These are phyloP conservation scores for Ictalurus punctatus DNA, from an alignment of 2,113 vertebrate genomes.

Conservation along the genomic window DNA sequence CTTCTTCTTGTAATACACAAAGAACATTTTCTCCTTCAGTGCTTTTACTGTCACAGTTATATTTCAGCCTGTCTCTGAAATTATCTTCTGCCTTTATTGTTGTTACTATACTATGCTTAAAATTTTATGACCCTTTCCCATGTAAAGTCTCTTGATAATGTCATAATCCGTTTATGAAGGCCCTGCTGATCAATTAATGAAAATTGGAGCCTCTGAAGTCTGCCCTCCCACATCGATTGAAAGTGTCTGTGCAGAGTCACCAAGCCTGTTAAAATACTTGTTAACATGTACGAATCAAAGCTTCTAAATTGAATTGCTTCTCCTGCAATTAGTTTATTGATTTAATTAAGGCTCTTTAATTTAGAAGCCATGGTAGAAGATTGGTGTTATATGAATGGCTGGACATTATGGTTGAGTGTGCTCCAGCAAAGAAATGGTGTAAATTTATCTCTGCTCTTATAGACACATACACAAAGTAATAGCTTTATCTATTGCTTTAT, in stretches of 20 bases:
- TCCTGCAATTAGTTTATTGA: slow-evolving; percentile 91
- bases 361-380: slow-evolving; percentile 81
- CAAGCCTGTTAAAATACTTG: slow-evolving; percentile 72
- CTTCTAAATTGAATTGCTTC: slow-evolving; percentile 84
- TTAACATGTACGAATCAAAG: slow-evolving; percentile 76
- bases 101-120: slow-evolving; percentile 75
- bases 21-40: slow-evolving; percentile 73
- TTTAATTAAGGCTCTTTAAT: slow-evolving; percentile 92
- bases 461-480: slow-evolving; percentile 61
- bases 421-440: slow-evolving; percentile 68
- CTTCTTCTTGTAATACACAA: slow-evolving; percentile 72
- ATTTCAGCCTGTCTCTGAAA: slow-evolving; percentile 74
- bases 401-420: slow-evolving; percentile 71
- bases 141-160: slow-evolving; percentile 73
- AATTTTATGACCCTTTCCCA: slow-evolving; percentile 73
- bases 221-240: slow-evolving; percentile 76
- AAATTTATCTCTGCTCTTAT: slow-evolving; percentile 71
- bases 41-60: slow-evolving; percentile 75
- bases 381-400: slow-evolving; percentile 78
- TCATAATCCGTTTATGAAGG: slow-evolving; percentile 79
- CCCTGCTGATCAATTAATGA: slow-evolving; percentile 86
- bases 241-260: slow-evolving; percentile 73
- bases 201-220: slow-evolving; percentile 80
- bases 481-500: slow-evolving; percentile 38
- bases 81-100: slow-evolving; percentile 74